These are phyloP conservation scores for Drosophila eohydei DNA, from an alignment of 2,888 invertebrate genomes.

Conservation along the genomic window DNA sequence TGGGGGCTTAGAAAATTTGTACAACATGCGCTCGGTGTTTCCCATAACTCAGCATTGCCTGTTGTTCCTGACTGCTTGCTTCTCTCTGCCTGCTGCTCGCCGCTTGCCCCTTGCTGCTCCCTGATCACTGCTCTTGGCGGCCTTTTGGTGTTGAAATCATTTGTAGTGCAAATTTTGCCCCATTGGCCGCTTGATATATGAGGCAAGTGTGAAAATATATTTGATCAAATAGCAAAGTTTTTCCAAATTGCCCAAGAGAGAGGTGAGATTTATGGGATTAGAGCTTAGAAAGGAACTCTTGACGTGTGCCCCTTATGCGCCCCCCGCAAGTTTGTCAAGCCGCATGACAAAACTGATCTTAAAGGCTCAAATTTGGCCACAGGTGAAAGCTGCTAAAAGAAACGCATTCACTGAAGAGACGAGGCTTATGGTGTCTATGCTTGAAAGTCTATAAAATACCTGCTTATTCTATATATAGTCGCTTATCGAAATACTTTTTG, in stretches of 20 bases:
- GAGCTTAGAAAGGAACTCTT: conserved; percentile 65
- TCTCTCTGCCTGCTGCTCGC: not conserved
- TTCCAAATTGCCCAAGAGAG: conserved; percentile 57
- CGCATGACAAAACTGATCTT: conserved; percentile 1
- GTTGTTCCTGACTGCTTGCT: conserved; percentile 29
- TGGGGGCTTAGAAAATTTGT: conserved; percentile 75
- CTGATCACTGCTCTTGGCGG: conserved; percentile 57
- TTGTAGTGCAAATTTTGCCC: conserved; percentile 82
- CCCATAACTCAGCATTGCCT: conserved; percentile 76
- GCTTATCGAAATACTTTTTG: too few relatives aligned
- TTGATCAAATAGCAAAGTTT: conserved; percentile 70
- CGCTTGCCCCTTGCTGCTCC: conserved; percentile 7
- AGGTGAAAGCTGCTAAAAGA: conserved; percentile 40
- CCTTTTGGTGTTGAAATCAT: conserved; percentile 82
- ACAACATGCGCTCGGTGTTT: conserved; percentile 74
- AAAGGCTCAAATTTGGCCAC: conserved; percentile 1
- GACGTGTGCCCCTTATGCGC: conserved; percentile 6
- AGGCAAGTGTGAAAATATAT: conserved; percentile 81
- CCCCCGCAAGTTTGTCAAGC: conserved; percentile 30
- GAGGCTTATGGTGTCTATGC: not conserved
- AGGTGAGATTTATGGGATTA: conserved; percentile 64
- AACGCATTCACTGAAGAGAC: not conserved
- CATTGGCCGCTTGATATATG: conserved; percentile 75
- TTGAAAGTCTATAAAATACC: too few relatives aligned
- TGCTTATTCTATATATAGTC: too few relatives aligned